These are phyloP conservation scores for Nycticorax nycticorax DNA, from an alignment of 2,113 vertebrate species.

Conservation along the genomic window DNA sequence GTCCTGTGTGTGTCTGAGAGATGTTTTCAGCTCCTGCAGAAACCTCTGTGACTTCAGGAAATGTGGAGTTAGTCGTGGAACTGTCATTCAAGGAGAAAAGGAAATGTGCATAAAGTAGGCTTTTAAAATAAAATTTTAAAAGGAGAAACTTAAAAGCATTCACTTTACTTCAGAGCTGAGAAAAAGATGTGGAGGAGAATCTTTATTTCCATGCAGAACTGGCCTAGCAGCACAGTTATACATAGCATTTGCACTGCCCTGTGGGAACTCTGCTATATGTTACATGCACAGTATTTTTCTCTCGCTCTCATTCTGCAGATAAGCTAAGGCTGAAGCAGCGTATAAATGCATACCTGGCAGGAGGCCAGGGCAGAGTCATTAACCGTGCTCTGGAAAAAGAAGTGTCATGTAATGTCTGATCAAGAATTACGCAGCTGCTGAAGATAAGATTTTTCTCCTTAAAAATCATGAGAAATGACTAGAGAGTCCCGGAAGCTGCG, in stretches of 20 bases:
- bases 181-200: neutral
- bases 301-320: neutral
- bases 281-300: neutral
- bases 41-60: neutral
- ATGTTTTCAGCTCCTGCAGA: neutral
- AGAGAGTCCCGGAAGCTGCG: neutral
- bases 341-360: neutral
- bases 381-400: neutral
- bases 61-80: neutral
- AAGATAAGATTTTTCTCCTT: neutral
- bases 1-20: neutral
- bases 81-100: neutral
- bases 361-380: neutral
- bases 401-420: neutral
- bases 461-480: neutral
- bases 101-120: neutral
- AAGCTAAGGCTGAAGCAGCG: neutral
- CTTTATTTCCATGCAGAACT: neutral
- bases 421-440: neutral
- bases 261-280: neutral
- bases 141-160: neutral
- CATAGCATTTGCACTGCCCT: neutral
- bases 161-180: neutral
- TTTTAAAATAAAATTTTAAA: neutral
- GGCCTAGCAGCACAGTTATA: neutral